These are phyloP conservation scores for Timandra comae DNA, from an alignment of 2,888 invertebrate genomes.

Conservation along the genomic window DNA sequence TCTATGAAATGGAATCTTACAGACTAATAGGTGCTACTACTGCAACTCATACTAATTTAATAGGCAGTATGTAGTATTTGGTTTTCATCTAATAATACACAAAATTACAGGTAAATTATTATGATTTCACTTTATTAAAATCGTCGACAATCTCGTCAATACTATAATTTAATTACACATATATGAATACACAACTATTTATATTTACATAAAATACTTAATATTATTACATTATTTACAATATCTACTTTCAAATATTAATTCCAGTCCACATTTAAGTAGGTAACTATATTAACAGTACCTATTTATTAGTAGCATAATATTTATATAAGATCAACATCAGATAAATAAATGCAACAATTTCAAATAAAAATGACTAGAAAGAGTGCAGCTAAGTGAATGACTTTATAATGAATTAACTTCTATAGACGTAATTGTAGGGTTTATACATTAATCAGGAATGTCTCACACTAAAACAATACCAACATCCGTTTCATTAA, in stretches of 20 bases:
- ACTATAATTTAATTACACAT: slow-evolving; percentile 43
- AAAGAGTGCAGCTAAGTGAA: slow-evolving; percentile 20
- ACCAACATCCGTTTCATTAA: slow-evolving; percentile 4
- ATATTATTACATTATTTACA: slow-evolving; percentile 50
- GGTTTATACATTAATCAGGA: neutral
- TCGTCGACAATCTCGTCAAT: slow-evolving; percentile 61
- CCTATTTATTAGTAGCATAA: neutral
- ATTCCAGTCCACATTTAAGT: slow-evolving; percentile 24
- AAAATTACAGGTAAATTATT: neutral
- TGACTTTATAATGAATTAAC: neutral
- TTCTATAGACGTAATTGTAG: neutral
- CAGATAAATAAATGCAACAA: slow-evolving; percentile 21
- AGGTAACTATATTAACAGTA: slow-evolving; percentile 14
- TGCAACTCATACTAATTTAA: too few species aligned
- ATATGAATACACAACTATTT: slow-evolving; percentile 56
- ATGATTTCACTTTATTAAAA: slow-evolving; percentile 66
- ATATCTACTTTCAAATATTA: slow-evolving; percentile 22
- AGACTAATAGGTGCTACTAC: too few species aligned
- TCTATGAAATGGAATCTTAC: too few species aligned
- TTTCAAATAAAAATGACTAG: slow-evolving; percentile 20
- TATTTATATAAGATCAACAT: slow-evolving; percentile 8
- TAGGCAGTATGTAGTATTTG: too few species aligned
- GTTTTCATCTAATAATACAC: too few species aligned
- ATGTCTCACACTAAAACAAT: slow-evolving; percentile 4
- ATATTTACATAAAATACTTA: slow-evolving; percentile 48